Percentiles rank a stretch among this genome's conserved stretches.
These are phyloP conservation scores for Proales similis DNA, from an alignment of 1,140 invertebrate species.

Conservation along the genomic window DNA sequence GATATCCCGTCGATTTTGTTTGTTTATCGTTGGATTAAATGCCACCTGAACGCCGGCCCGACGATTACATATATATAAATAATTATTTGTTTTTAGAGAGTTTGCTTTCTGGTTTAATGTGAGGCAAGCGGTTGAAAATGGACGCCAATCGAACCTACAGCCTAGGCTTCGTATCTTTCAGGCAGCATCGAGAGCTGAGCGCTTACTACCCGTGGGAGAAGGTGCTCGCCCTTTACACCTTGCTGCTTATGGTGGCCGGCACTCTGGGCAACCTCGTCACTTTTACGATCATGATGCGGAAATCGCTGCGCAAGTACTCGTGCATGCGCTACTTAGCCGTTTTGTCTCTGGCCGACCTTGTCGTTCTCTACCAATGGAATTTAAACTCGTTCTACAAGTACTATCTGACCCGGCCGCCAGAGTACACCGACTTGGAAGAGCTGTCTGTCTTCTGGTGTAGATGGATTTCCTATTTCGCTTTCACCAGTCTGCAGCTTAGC, in stretches of 20 bases:
- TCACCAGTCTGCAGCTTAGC: slow-evolving; percentile 14
- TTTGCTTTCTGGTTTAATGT: too few relatives aligned
- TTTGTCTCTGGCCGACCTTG: slow-evolving; percentile 4
- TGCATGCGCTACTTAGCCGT: slow-evolving; percentile 27
- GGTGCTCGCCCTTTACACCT: slow-evolving; percentile 5
- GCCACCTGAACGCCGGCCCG: too few relatives aligned
- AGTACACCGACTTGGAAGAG: slow-evolving; percentile 28
- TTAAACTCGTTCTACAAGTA: slow-evolving; percentile 36
- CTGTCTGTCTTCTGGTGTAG: slow-evolving; percentile 23
- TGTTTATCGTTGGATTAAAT: too few relatives aligned
- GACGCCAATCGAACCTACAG: too few relatives aligned
- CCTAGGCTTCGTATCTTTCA: too few relatives aligned
- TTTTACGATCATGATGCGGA: slow-evolving; percentile 2
- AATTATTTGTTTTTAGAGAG: too few relatives aligned
- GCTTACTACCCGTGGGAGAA: slow-evolving; percentile 15
- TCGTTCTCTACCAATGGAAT: slow-evolving; percentile 33
- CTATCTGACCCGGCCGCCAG: slow-evolving; percentile 7
- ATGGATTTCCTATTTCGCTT: slow-evolving; percentile 25
- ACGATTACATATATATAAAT: too few relatives aligned
- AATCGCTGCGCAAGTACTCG: slow-evolving; percentile 19
- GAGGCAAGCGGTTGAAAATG: too few relatives aligned
- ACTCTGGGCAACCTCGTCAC: slow-evolving; percentile 29
- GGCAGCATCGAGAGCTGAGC: slow-evolving; percentile 5
- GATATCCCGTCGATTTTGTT: too few relatives aligned
- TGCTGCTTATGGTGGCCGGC: slow-evolving; percentile 7